Conservation (phyloP, 2,888 invertebrate species). For the Actias luna region DNA sequence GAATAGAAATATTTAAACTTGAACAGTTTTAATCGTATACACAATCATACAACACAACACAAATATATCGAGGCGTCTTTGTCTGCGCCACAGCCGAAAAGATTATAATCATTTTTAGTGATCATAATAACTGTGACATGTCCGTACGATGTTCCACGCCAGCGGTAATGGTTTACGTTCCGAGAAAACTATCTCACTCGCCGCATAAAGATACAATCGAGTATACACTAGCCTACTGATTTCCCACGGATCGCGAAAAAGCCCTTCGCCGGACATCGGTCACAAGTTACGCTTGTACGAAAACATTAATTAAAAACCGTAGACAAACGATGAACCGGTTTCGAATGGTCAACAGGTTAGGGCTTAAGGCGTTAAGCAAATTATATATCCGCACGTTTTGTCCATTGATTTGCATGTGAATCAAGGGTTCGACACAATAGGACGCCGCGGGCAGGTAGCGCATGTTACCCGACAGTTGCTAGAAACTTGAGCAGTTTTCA, state of each 20-base stretch:
- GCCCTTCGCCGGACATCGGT: conserved; percentile 65
- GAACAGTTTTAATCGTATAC: conserved; percentile 49
- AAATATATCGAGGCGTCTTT: conserved; percentile 50
- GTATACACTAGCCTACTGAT: conserved; percentile 43
- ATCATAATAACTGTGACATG: conserved; percentile 81
- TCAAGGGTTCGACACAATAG: conserved; percentile 62
- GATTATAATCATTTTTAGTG: conserved; percentile 76
- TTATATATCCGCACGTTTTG: conserved; percentile 81
- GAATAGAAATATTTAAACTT: not conserved
- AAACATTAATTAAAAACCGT: conserved; percentile 75
- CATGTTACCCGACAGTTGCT: conserved; percentile 53
- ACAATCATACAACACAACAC: conserved; percentile 57
- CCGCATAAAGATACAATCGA: conserved; percentile 73
- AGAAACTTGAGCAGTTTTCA: conserved; percentile 75
- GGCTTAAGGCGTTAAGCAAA: conserved; percentile 67
- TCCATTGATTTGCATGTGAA: conserved; percentile 74
- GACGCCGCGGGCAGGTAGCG: conserved; percentile 42
- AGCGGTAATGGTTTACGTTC: conserved; percentile 73
- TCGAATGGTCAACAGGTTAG: conserved; percentile 55
- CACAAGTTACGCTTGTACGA: conserved; percentile 60
- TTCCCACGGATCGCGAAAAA: conserved; percentile 77
- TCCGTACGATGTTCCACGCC: conserved; percentile 70
- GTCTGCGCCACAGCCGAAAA: conserved; percentile 68
- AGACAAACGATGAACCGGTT: conserved; percentile 66
- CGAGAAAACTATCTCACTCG: conserved; percentile 71